Conservation (phyloP, 2,797 vertebrate genomes). For the Rhincodon typus region DNA sequence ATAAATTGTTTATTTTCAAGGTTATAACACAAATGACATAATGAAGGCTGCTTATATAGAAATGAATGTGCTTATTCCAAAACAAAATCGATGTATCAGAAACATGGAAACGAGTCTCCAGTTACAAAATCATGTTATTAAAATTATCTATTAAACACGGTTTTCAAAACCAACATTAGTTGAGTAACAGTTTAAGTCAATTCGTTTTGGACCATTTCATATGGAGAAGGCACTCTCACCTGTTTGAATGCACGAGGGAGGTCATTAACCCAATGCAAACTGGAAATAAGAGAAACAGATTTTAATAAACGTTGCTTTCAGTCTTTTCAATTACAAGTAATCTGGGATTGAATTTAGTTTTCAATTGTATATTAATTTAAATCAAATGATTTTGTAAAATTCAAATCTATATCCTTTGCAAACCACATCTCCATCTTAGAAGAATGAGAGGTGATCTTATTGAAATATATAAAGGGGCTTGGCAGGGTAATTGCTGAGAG, state of each 20-base stretch:
- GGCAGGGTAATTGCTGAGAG: no score
- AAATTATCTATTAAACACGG: neutral
- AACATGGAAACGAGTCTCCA: neutral
- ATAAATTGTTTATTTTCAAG: neutral
- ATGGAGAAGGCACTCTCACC: slow-evolving; percentile 57
- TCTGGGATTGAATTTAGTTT: neutral
- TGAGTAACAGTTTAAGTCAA: neutral
- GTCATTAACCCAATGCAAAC: slow-evolving; percentile 94
- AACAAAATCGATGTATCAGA: neutral
- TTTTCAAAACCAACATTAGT: neutral
- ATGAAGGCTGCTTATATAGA: neutral
- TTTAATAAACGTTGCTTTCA: neutral
- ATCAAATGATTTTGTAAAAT: neutral
- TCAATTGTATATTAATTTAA: neutral
- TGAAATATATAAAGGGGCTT: no score
- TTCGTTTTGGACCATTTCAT: neutral
- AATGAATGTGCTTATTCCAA: neutral
- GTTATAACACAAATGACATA: neutral
- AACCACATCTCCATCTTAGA: neutral
- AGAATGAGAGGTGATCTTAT: no score
- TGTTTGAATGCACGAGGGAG: slow-evolving; percentile 81
- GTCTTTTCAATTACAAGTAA: neutral
- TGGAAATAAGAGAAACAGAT: slow-evolving; percentile 50
- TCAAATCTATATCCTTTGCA: neutral
- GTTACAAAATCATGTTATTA: neutral